Evolutionary conservation across 2,797 vertebrate genomes (phyloP).

Genomic region (Tenualosa thibaudeaui): DNA sequence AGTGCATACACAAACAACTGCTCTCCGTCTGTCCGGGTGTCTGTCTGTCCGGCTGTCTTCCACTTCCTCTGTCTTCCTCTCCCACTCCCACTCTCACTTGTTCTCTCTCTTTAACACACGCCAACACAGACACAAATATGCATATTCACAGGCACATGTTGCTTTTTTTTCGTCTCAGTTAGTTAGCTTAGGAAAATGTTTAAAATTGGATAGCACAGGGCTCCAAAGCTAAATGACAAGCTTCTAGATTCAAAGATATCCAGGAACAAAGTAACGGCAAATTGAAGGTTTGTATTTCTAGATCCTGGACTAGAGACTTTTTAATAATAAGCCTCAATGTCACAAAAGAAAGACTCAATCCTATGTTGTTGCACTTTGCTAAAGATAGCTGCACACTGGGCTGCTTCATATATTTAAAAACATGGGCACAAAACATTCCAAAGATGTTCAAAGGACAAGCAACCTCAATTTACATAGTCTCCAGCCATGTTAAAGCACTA

Average conservation of each 20-base stretch:
- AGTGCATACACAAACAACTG: conserved; percentile 10
- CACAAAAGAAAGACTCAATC: conserved; percentile 30
- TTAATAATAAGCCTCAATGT: conserved; percentile 48
- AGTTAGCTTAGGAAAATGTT: background rate
- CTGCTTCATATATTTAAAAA: background rate
- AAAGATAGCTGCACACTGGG: background rate
- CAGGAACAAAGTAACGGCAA: background rate
- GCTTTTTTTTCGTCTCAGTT: background rate
- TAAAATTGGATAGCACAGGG: conserved; percentile 2
- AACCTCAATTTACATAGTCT: background rate
- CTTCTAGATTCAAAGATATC: conserved; percentile 10
- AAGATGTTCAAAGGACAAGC: background rate
- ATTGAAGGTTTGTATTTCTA: conserved; percentile 47
- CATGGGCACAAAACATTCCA: background rate
- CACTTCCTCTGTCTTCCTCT: background rate
- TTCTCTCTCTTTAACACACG: conserved; percentile 22
- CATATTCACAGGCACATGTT: background rate
- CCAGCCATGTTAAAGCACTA: background rate
- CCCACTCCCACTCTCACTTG: background rate
- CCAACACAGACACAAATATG: conserved; percentile 16
- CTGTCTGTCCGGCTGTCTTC: background rate
- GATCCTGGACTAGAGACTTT: conserved; percentile 45
- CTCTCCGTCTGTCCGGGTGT: conserved; percentile 11
- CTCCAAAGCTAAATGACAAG: conserved; percentile 8
- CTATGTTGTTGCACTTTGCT: background rate